These are phyloP conservation scores for Coenonympha arcania DNA, from an alignment of 2,888 invertebrate species.

Conservation along the genomic window DNA sequence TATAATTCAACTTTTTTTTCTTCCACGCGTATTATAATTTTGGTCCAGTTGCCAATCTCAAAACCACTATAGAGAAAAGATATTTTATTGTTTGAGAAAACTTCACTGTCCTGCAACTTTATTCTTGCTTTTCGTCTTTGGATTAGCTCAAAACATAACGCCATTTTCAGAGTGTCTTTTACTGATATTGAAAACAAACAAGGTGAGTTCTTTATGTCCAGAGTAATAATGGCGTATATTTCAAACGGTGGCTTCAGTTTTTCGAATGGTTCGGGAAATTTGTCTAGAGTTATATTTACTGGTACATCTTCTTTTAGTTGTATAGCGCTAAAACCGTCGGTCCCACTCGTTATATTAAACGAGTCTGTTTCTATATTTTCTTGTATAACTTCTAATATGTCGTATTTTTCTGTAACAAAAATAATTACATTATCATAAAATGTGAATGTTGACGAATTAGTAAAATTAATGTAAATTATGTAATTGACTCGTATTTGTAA, in stretches of 20 bases:
- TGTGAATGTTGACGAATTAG: no score
- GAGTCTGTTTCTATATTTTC: constrained; percentile 7
- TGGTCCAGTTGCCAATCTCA: constrained; percentile 15
- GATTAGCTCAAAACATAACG: constrained; percentile 33
- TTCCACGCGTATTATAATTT: constrained; percentile 17
- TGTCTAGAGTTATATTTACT: constrained; percentile 22
- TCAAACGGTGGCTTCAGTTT: constrained; percentile 39
- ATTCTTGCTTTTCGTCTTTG: background rate
- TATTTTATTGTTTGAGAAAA: background rate
- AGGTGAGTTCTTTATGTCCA: constrained; percentile 29
- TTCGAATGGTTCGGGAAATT: constrained; percentile 8
- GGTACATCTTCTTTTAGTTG: constrained; percentile 24
- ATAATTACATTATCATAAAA: no score
- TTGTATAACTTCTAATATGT: constrained; percentile 31
- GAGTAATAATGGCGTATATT: constrained; percentile 41
- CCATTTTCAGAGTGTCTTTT: constrained; percentile 28
- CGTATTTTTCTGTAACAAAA: constrained; percentile 26
- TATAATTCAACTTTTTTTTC: constrained; percentile 13
- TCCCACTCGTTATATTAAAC: constrained; percentile 20
- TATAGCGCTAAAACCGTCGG: constrained; percentile 24
- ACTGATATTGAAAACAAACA: constrained; percentile 47
- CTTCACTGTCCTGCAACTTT: background rate
- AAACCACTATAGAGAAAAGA: background rate
- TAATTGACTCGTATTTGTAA: no score
- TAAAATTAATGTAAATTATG: no score